These are phyloP conservation scores for Echeneis naucrates DNA, from an alignment of 2,797 vertebrate species.

Conservation along the genomic window DNA sequence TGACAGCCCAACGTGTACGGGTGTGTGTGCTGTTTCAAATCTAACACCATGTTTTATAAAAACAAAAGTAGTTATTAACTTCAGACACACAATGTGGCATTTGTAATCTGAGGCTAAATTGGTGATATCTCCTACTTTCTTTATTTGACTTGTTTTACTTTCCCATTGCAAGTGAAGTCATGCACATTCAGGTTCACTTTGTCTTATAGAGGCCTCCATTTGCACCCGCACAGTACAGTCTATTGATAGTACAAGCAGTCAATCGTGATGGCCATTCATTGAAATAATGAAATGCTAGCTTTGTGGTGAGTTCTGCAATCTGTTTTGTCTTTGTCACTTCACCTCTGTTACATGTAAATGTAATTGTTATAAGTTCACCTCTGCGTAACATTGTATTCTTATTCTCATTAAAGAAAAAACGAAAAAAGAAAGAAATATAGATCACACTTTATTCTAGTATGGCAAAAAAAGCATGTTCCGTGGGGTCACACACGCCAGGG, in stretches of 20 bases:
- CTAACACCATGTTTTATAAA: too few species aligned
- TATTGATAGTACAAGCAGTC: neutral
- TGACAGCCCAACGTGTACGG: slow-evolving; percentile 7
- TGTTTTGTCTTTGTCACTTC: neutral
- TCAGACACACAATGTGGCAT: neutral
- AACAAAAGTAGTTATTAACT: neutral
- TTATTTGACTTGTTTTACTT: neutral
- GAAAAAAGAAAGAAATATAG: too few species aligned
- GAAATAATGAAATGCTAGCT: neutral
- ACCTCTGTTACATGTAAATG: slow-evolving; percentile 10
- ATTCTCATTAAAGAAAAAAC: too few species aligned
- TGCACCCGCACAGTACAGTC: neutral
- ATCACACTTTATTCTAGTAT: too few species aligned
- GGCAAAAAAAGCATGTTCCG: too few species aligned
- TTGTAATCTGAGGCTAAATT: neutral
- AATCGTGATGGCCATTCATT: neutral
- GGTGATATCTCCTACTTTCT: neutral
- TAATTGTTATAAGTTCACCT: too few species aligned
- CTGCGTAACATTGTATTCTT: too few species aligned
- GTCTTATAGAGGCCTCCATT: neutral
- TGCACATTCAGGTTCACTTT: neutral
- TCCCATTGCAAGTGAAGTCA: neutral
- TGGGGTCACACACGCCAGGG: too few species aligned
- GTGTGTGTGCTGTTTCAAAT: too few species aligned
- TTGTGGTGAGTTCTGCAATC: slow-evolving; percentile 11